A percentile compares a stretch with the other conserved stretches of the same genome.
These are phyloP conservation scores for Apolygus lucorum DNA, from an alignment of 1,140 invertebrate genomes.

Conservation along the genomic window DNA sequence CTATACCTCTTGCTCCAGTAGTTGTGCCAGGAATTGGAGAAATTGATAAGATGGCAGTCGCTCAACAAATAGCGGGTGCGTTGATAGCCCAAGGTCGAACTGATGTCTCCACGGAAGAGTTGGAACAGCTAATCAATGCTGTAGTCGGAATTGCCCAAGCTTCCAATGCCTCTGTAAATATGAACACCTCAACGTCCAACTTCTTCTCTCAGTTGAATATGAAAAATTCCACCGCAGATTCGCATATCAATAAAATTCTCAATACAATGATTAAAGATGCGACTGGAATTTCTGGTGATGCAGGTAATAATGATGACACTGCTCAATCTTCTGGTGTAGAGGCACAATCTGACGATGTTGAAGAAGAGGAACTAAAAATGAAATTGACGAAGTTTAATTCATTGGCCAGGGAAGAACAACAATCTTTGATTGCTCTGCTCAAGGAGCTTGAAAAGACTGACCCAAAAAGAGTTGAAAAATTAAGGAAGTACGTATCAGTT, in stretches of 20 bases:
- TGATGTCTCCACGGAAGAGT: conserved; percentile 62
- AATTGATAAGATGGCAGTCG: conserved; percentile 61
- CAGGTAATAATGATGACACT: conserved; percentile 6
- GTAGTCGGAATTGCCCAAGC: conserved; percentile 55
- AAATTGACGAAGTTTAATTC: conserved; percentile 70
- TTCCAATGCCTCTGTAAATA: conserved; percentile 33
- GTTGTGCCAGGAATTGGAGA: conserved; percentile 56
- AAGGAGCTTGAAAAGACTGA: conserved; percentile 65
- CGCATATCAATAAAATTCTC: conserved; percentile 25
- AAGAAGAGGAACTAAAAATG: conserved; percentile 63
- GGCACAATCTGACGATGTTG: conserved; percentile 45
- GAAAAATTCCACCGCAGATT: conserved; percentile 25
- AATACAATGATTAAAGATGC: conserved; percentile 15
- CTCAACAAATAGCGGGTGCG: conserved; percentile 64
- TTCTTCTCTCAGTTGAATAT: conserved; percentile 29
- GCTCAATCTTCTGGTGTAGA: conserved; percentile 27
- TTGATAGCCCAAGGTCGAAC: conserved; percentile 65
- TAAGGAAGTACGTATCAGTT: conserved; percentile 55
- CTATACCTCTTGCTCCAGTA: conserved; percentile 42
- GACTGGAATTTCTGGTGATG: conserved; percentile 18
- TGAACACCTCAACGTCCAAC: conserved; percentile 44
- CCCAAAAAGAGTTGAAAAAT: conserved; percentile 57
- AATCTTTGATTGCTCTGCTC: conserved; percentile 64
- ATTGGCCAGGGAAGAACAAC: conserved; percentile 63
- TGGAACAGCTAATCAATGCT: conserved; percentile 65